Conservation (phyloP, 2,888 invertebrate genomes). For the Aspidiotus rigidus region DNA sequence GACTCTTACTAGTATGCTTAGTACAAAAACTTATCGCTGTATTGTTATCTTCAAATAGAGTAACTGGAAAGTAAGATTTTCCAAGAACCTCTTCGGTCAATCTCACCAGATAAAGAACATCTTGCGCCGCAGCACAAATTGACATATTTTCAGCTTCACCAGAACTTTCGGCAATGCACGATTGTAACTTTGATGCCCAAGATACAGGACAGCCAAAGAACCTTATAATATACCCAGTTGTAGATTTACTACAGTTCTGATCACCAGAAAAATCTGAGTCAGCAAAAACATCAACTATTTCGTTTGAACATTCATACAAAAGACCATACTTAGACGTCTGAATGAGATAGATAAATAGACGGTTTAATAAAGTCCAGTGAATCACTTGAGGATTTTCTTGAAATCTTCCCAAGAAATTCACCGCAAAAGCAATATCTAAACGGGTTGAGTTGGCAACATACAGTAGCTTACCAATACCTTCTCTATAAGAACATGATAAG, state of each 20-base stretch:
- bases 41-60: slow-evolving; percentile 3
- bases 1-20: neutral
- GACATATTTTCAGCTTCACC: slow-evolving; percentile 3
- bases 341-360: neutral
- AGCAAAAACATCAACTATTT: neutral
- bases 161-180: slow-evolving; percentile 4
- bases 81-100: slow-evolving; percentile 1
- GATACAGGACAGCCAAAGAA: slow-evolving; percentile 1
- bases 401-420: too few relatives aligned
- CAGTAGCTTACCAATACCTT: neutral
- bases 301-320: neutral
- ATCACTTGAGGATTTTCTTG: neutral
- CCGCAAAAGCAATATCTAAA: slow-evolving; percentile 4
- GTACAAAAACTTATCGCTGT: slow-evolving; percentile 1
- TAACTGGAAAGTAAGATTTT: neutral
- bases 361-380: neutral
- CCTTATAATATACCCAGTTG: neutral
- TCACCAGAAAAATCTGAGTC: slow-evolving; percentile 2
- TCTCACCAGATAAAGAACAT: neutral
- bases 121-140: neutral
- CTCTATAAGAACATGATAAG: neutral
- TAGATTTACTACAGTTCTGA: neutral
- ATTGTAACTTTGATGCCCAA: slow-evolving; percentile 5
- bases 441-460: neutral
- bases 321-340: neutral